Evolutionary conservation across 2,888 invertebrate genomes (phyloP).

Genomic region (Diploptera punctata): DNA sequence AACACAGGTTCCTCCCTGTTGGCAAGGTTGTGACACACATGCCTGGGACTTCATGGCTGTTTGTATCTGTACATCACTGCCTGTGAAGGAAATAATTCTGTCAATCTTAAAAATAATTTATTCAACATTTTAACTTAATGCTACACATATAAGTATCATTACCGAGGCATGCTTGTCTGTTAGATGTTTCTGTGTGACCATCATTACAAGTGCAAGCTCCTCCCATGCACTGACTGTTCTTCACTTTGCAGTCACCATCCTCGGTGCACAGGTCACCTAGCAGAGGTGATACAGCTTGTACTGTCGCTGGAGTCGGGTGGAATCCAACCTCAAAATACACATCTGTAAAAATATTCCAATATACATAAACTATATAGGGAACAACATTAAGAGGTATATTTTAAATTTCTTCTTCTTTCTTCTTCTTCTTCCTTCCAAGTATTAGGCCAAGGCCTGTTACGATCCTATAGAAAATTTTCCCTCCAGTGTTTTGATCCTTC

Average conservation of each 20-base stretch:
- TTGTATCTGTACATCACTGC: constrained; percentile 18
- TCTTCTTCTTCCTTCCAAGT: too few relatives aligned
- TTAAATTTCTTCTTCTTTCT: too few relatives aligned
- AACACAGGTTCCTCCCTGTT: constrained; percentile 77
- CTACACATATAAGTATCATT: too few relatives aligned
- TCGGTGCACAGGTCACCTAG: constrained; percentile 80
- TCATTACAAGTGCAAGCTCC: constrained; percentile 78
- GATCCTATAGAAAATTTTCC: too few relatives aligned
- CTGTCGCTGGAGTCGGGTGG: constrained; percentile 68
- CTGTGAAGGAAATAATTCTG: too few relatives aligned
- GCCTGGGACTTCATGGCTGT: constrained; percentile 66
- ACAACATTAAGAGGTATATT: too few relatives aligned
- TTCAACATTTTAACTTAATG: too few relatives aligned
- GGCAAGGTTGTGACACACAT: constrained; percentile 76
- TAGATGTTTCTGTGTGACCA: constrained; percentile 67
- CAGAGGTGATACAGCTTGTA: constrained; percentile 68
- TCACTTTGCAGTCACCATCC: constrained; percentile 70
- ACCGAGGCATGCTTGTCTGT: constrained; percentile 70
- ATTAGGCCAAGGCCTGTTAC: too few relatives aligned
- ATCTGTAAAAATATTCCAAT: constrained; percentile 18
- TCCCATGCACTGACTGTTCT: constrained; percentile 74
- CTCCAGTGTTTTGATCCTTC: too few relatives aligned
- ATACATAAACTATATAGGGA: too few relatives aligned
- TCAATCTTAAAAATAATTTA: too few relatives aligned
- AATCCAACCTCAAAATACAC: constrained; percentile 53